Conservation (phyloP, 1,140 invertebrate genomes). For the Leguminivora glycinivorella region DNA sequence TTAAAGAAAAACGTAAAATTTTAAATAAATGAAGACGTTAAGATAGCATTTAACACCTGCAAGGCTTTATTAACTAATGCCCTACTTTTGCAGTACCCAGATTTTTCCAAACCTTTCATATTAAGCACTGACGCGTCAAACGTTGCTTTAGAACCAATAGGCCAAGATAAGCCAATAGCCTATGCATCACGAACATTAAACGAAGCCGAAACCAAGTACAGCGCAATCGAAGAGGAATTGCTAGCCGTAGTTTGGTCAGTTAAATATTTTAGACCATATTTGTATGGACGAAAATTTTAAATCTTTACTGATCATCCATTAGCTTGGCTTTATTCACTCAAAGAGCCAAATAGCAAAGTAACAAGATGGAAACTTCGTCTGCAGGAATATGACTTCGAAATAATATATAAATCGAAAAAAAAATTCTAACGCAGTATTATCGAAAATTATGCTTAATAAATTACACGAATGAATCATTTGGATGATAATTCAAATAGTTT, state of each 20-base stretch:
- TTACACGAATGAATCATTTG: neutral
- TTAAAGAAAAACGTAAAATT: neutral
- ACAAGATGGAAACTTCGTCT: slow-evolving; percentile 45
- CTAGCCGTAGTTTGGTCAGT: no score
- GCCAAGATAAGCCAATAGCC: neutral
- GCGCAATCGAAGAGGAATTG: slow-evolving; percentile 18
- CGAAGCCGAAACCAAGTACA: neutral
- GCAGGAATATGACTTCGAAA: slow-evolving; percentile 55
- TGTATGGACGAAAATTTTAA: neutral
- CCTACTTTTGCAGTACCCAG: slow-evolving; percentile 5
- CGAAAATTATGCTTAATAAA: slow-evolving; percentile 34
- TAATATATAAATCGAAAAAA: slow-evolving; percentile 64
- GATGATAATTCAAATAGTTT: neutral
- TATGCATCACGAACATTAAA: slow-evolving; percentile 7
- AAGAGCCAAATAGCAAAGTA: slow-evolving; percentile 51
- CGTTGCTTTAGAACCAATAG: neutral
- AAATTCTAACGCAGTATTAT: slow-evolving; percentile 51
- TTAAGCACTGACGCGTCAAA: neutral
- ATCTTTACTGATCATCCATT: slow-evolving; percentile 29
- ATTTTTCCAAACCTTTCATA: slow-evolving; percentile 2
- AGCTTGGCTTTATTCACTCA: slow-evolving; percentile 61
- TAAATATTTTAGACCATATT: slow-evolving; percentile 35
- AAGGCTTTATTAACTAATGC: neutral
- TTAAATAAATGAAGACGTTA: neutral
- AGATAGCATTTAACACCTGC: neutral